Evolutionary conservation across 2,113 vertebrate species (phyloP).

Genomic region (Dipodomys spectabilis): DNA sequence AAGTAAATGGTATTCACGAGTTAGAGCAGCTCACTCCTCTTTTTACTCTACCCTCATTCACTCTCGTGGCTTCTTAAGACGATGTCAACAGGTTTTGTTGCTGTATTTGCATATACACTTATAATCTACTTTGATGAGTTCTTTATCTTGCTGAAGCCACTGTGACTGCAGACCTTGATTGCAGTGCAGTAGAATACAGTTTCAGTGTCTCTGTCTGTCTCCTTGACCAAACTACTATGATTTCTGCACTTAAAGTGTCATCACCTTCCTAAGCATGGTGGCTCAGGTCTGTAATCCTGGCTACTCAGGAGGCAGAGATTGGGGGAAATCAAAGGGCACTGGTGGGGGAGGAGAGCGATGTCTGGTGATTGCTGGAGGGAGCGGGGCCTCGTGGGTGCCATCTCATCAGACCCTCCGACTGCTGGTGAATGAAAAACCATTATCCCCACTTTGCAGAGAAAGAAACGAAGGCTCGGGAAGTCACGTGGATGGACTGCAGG

Average conservation of each 20-base stretch:
- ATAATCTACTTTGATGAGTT: background rate
- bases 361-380: background rate
- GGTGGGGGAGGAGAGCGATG: background rate
- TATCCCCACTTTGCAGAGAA: background rate
- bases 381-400: background rate
- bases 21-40: no score
- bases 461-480: background rate
- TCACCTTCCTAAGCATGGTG: no score
- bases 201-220: background rate
- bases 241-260: background rate
- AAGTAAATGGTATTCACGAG: background rate
- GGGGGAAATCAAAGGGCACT: no score
- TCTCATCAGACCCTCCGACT: background rate
- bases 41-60: no score
- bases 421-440: no score
- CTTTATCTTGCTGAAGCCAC: background rate
- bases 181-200: background rate
- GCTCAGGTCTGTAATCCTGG: no score
- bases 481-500: rapidly evolving
- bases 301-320: no score
- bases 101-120: no score
- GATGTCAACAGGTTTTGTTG: no score
- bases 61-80: no score
- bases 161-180: background rate
- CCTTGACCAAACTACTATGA: background rate